These are phyloP conservation scores for Siderastrea siderea DNA, from an alignment of 92 coral and sea anemone genomes.

Conservation along the genomic window DNA sequence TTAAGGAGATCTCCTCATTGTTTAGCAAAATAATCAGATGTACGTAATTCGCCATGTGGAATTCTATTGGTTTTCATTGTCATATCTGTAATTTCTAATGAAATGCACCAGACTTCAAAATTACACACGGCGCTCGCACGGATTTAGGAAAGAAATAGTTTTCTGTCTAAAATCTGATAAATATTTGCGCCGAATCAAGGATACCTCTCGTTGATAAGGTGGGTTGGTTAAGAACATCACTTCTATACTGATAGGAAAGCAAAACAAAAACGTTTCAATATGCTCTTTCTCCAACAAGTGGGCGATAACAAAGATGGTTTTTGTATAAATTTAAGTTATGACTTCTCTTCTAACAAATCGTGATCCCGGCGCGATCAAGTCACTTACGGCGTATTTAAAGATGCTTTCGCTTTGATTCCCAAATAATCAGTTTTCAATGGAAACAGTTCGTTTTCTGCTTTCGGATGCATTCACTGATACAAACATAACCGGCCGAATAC, in stretches of 20 bases:
- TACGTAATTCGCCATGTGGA: constrained; percentile 25
- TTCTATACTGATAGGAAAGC: neutral
- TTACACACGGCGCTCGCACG: constrained; percentile 24
- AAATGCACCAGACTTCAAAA: constrained; percentile 44
- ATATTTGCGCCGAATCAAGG: constrained; percentile 35
- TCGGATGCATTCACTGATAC: neutral
- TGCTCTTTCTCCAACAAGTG: constrained; percentile 30
- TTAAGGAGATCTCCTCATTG: constrained; percentile 41
- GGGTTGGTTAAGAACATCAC: constrained; percentile 4
- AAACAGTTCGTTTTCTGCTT: constrained; percentile 10
- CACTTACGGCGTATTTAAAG: constrained; percentile 7
- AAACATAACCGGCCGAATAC: neutral
- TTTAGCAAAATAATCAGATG: constrained; percentile 42
- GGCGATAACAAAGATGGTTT: constrained; percentile 26
- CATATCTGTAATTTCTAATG: constrained; percentile 40
- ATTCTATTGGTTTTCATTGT: constrained; percentile 24
- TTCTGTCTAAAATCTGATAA: constrained; percentile 32
- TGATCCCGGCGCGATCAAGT: constrained; percentile 36
- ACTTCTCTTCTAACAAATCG: constrained; percentile 28
- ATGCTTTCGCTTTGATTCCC: constrained; percentile 21
- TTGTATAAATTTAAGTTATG: constrained; percentile 38
- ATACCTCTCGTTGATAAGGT: constrained; percentile 25
- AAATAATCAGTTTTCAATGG: constrained; percentile 2
- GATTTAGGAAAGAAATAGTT: constrained; percentile 29
- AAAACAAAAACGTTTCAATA: neutral